Conservation (phyloP, 2,113 vertebrate genomes). For the Rhinoptilus africanus region DNA sequence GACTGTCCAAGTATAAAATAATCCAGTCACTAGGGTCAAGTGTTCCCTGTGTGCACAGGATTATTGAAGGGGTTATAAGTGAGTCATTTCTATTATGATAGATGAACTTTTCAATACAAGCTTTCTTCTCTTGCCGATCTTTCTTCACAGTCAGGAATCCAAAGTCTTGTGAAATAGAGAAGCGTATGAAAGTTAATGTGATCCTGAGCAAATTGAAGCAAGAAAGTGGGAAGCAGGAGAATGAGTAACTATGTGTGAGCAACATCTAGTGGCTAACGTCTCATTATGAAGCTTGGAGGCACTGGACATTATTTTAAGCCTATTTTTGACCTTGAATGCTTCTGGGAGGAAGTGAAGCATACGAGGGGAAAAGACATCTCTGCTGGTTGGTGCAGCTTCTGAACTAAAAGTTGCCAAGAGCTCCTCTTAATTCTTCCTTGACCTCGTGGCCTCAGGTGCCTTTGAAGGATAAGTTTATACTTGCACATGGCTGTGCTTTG, state of each 20-base stretch:
- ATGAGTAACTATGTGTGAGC: conserved; percentile 36
- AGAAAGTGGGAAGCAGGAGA: not conserved
- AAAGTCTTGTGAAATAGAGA: not conserved
- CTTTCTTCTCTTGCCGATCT: not conserved
- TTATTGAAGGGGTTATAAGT: not conserved
- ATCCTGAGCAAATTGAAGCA: not conserved
- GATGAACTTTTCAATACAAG: not conserved
- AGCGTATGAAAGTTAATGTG: not conserved
- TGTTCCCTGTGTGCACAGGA: not conserved
- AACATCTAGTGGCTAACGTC: conserved; percentile 53
- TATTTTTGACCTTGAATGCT: not conserved
- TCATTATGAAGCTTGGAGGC: not conserved
- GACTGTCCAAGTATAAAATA: not conserved
- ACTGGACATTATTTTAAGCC: not conserved
- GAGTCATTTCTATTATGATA: not conserved
- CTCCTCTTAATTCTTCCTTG: not conserved
- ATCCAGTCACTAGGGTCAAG: not conserved
- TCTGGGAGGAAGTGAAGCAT: not conserved
- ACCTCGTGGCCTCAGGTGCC: not conserved
- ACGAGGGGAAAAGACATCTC: not conserved
- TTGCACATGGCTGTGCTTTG: not conserved
- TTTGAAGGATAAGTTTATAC: not conserved
- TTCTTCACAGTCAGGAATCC: not conserved
- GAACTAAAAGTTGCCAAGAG: not conserved
- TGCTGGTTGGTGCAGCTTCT: not conserved